Evolutionary conservation across 2,888 invertebrate genomes (phyloP), one percentile per base, ranked within the genome.

Genomic region (Alsophila aescularia): DNA sequence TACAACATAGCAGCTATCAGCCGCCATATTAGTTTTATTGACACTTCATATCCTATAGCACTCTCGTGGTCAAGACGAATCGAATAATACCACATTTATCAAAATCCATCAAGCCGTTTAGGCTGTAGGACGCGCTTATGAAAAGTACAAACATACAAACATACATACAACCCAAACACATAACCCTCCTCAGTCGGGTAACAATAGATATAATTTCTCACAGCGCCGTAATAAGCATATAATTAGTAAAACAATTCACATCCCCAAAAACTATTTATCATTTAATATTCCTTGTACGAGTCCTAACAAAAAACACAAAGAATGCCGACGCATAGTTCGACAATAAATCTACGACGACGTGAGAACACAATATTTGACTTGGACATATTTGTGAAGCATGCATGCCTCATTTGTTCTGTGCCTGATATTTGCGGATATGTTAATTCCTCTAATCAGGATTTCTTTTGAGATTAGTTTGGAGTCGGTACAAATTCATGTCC

Each of bases 211-310:
- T 32, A 8, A 32, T 31, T 41, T 34, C 15, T 35, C 24, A 16
- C 2, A 35, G 27, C 5, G 10, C 7, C 14, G 14, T 21, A 15
- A 36, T 47, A 41, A 29, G 2, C 35, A 47, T 36, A 36, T 18
- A 12, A 47, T 45, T 35, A 37, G 10, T 13, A 14, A 21, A n/a
- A 8, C 42, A 9, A 48, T 37, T 37, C 31, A 34, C 15, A 42
- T 53, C 36, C 12, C 24, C 8, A 24, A 37, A 35, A 37, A 15
- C 15, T 39, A 43, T 41, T 41, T 18, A 42, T 43, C 37, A 43
- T 34, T 44, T 16, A 45, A 35, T 37, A 54, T 54, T 54, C 53
- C 21, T 49, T 12, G 34, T 31, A 43, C 43, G 39, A 12, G 5
- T 16, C 13, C 12, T 39, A 24, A 34, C 14, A 32, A 43, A 53